Base-by-base conservation (phyloP, 2,113 vertebrate species). In the Nesospiza acunhae region DNA sequence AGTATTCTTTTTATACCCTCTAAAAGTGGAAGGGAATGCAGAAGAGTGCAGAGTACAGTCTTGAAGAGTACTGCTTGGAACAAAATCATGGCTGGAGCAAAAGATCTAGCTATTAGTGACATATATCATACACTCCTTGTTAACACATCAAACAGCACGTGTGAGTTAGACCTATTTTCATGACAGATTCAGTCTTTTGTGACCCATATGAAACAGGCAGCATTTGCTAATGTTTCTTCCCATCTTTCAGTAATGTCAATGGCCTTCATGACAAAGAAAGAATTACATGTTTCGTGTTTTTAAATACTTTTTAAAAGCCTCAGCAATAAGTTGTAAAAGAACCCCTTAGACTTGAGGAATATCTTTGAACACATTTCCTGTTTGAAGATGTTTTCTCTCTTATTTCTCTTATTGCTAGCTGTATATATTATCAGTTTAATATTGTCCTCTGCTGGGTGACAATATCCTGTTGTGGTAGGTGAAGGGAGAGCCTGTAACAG, bases 1-100 rank as follows among this genome's bases (percentile, higher is more conserved):
- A 86, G 35, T 63, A 88, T 88, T 90, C 68, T 87, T 96, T 97
- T 92, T 75, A 93, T 94, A 64, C 55, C 13, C 42, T 92, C 76
- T 84, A 60, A 90, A 94, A 95, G 68, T 77, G 35, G 86, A 96
- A 94, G 66, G 37, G 76, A 93, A 92, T 89, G 90, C 83, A 89
- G 39, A 76, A 90, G 21, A 70, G 59, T 35, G 33, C 4, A 8
- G 44, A 93, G 41, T 37, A 27, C 44, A 78, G 44, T 60, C 72
- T 78, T 90, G 39, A 85, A 70, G 63, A 73, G 52, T 53, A 83
- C 17, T 77, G 28, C 39, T 77, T 47, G 44, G n/a, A 84, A 93
- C 30, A 80, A 85, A 94, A 78, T 67, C 47, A 19, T 62, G 56
- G 44, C 35, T 56, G n/a, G 33, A 74, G 49, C 58, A 91, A 67